Conservation (phyloP, 2,888 invertebrate genomes). For the Diplolepis rosae region DNA sequence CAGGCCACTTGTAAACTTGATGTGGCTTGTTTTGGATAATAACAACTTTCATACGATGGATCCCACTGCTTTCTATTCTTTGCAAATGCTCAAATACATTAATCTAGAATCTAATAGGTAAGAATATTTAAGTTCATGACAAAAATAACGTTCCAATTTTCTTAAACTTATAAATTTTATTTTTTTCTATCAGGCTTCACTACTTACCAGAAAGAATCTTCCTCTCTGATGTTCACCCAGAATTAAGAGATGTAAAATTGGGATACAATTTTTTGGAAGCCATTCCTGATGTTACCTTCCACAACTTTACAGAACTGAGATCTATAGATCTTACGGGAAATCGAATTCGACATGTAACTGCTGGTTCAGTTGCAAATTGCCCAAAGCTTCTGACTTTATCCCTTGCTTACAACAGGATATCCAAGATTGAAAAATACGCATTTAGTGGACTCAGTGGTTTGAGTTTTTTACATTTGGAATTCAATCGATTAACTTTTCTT, state of each 20-base stretch:
- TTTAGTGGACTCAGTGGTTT: constrained; percentile 86
- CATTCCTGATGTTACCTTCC: constrained; percentile 82
- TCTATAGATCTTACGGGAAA: constrained; percentile 88
- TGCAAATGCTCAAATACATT: constrained; percentile 79
- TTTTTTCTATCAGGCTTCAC: constrained; percentile 76
- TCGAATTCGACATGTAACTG: constrained; percentile 80
- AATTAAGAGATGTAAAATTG: constrained; percentile 85
- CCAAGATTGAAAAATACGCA: constrained; percentile 82
- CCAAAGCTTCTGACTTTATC: constrained; percentile 87
- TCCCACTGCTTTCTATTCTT: constrained; percentile 81
- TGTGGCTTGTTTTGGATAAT: constrained; percentile 91
- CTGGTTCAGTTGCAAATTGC: constrained; percentile 85
- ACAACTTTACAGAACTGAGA: constrained; percentile 82
- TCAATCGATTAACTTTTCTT: constrained; percentile 83
- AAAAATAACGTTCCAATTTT: not conserved
- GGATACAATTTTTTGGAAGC: constrained; percentile 86
- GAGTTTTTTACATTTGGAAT: constrained; percentile 86
- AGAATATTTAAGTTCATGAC: not conserved
- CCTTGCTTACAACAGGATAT: constrained; percentile 87
- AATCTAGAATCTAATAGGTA: constrained; percentile 87
- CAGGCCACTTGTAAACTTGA: constrained; percentile 82
- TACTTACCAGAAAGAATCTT: constrained; percentile 82
- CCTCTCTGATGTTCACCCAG: constrained; percentile 81
- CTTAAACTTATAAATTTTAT: not conserved
- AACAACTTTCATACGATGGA: constrained; percentile 87